These are phyloP conservation scores for Chelon labrosus DNA, from an alignment of 2,797 vertebrate species.

Conservation along the genomic window DNA sequence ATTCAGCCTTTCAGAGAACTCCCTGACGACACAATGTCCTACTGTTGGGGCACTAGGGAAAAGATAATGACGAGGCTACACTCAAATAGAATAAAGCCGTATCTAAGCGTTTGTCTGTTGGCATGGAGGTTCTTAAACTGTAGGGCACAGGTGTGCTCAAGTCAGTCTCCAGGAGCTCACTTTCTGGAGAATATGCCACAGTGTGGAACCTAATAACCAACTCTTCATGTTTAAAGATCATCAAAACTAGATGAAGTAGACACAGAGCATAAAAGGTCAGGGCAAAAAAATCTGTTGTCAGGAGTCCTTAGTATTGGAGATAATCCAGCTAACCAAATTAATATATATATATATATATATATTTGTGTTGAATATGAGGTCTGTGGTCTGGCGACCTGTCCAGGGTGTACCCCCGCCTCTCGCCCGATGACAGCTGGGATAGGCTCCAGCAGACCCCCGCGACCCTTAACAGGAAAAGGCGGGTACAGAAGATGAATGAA, in stretches of 20 bases:
- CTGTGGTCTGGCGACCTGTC: no score
- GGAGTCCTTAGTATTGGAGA: background rate
- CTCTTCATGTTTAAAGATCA: background rate
- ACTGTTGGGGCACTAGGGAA: constrained; percentile 4
- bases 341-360: background rate
- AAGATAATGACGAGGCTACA: background rate
- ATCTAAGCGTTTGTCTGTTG: constrained; percentile 1
- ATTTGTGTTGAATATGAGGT: no score
- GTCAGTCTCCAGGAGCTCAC: background rate
- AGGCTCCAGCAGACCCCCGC: no score
- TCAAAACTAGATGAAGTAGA: background rate
- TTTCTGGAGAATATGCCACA: background rate
- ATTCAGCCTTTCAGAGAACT: constrained; percentile 2
- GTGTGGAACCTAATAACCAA: background rate
- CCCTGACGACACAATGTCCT: background rate
- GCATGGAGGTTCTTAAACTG: background rate
- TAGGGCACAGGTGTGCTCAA: background rate
- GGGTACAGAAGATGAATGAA: no score
- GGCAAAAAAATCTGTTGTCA: no score
- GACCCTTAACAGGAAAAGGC: no score
- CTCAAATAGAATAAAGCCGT: constrained; percentile 5
- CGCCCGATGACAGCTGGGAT: no score
- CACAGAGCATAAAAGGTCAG: background rate
- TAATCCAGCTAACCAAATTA: background rate
- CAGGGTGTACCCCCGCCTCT: no score